phyloP scores from a whole-genome alignment of 2,797 vertebrate species.

The Sparidentex hasta region DNA sequence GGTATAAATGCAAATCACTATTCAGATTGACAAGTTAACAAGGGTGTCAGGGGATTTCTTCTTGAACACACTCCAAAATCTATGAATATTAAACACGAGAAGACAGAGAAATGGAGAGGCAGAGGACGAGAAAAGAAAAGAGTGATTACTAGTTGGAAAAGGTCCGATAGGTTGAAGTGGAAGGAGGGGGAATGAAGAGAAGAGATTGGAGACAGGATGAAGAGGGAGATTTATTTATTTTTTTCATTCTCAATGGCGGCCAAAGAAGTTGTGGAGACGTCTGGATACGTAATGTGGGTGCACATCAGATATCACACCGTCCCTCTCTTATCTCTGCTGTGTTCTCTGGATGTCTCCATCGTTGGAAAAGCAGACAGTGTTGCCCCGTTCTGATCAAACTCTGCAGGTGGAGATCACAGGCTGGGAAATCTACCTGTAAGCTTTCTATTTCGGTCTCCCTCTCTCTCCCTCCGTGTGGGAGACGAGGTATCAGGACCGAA shows the following conservation, averaged over 20 bases:
- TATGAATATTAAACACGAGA: conserved; percentile 25
- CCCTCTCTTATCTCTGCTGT: not conserved
- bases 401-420: conserved; percentile 30
- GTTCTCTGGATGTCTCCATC: conserved; percentile 4
- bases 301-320: conserved; percentile 9
- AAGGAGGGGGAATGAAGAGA: not conserved
- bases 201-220: too few species aligned
- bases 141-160: not conserved
- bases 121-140: too few species aligned
- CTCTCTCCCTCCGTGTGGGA: conserved; percentile 10
- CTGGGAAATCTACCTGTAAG: conserved; percentile 47
- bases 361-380: not conserved
- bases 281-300: not conserved
- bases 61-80: conserved; percentile 13
- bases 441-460: conserved; percentile 42
- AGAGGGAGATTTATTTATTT: too few species aligned
- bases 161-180: not conserved
- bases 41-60: conserved; percentile 3
- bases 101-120: not conserved
- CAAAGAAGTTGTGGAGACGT: not conserved
- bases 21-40: conserved; percentile 12
- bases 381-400: conserved; percentile 2
- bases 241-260: too few species aligned
- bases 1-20: conserved; percentile 1
- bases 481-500: conserved; percentile 50